Conservation (phyloP, 23 tunicate genomes). For the Ascidia mentula region DNA sequence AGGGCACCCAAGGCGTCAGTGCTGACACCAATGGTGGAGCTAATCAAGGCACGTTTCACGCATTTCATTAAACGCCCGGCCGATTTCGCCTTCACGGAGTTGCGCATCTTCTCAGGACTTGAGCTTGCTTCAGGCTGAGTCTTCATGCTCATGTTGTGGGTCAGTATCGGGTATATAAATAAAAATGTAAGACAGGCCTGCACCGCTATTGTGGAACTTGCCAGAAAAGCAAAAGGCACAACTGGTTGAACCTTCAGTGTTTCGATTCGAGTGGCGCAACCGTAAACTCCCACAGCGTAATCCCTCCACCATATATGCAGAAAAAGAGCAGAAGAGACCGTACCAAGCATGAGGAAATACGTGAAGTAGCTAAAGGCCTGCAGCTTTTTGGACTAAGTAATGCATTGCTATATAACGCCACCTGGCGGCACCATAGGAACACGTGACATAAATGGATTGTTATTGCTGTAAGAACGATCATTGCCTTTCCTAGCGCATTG, state of each 20-base stretch:
- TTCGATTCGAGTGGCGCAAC: constrained; percentile 21
- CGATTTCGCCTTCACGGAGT: not conserved
- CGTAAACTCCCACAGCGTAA: constrained; percentile 14
- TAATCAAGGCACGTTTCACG: constrained; percentile 51
- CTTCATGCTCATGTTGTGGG: constrained; percentile 46
- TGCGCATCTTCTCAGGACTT: not conserved
- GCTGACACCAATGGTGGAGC: constrained; percentile 56
- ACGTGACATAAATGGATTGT: constrained; percentile 60
- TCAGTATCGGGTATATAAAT: constrained; percentile 54
- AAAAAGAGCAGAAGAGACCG: constrained; percentile 29
- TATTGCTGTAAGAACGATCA: constrained; percentile 52
- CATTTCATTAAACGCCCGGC: constrained; percentile 43
- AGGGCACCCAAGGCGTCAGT: constrained; percentile 64
- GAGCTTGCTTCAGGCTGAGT: not conserved
- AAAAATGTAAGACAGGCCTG: constrained; percentile 53
- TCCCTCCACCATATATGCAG: constrained; percentile 75
- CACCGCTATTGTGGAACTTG: constrained; percentile 55
- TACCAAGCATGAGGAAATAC: constrained; percentile 43
- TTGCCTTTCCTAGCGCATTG: constrained; percentile 33
- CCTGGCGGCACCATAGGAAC: constrained; percentile 71
- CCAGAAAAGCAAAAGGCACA: constrained; percentile 51
- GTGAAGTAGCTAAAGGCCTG: constrained; percentile 44
- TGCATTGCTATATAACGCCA: constrained; percentile 62
- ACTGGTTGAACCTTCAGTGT: constrained; percentile 10
- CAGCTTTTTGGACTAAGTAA: constrained; percentile 34